A percentile compares a stretch with the other conserved stretches of the same genome.
Evolutionary conservation across 2,888 invertebrate genomes (phyloP).

Genomic region (Protophormia terraenovae): DNA sequence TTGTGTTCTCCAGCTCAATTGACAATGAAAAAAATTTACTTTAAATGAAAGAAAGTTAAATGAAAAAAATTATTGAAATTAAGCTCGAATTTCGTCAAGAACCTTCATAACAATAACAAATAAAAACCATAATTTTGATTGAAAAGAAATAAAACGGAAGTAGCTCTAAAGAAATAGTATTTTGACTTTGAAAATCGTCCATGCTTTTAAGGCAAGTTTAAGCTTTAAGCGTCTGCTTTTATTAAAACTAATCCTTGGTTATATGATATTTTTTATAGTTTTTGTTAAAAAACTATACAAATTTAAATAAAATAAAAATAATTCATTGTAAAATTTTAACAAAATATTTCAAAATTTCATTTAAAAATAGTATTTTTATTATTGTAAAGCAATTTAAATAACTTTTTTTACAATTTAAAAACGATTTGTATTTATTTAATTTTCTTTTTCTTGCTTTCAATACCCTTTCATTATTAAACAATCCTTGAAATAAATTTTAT

Average conservation of each 20-base stretch:
- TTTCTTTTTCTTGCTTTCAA: no score
- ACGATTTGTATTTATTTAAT: no score
- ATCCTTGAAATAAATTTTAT: no score
- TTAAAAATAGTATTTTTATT: no score
- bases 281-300: no score
- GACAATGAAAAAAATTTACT: conserved; percentile 44
- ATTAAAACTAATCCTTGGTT: conserved; percentile 7
- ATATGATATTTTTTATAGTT: neutral
- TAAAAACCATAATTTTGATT: neutral
- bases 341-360: no score
- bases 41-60: conserved; percentile 34
- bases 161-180: neutral
- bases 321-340: no score
- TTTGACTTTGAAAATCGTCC: neutral
- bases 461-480: no score
- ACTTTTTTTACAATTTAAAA: no score
- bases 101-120: neutral
- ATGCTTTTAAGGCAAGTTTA: neutral
- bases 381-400: no score
- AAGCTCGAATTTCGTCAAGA: conserved; percentile 43
- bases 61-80: conserved; percentile 36
- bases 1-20: conserved; percentile 14
- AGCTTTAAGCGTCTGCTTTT: neutral
- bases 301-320: no score
- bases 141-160: neutral